Evolutionary conservation across 2,888 invertebrate genomes (phyloP).

Genomic region (Drosophila cognata): DNA sequence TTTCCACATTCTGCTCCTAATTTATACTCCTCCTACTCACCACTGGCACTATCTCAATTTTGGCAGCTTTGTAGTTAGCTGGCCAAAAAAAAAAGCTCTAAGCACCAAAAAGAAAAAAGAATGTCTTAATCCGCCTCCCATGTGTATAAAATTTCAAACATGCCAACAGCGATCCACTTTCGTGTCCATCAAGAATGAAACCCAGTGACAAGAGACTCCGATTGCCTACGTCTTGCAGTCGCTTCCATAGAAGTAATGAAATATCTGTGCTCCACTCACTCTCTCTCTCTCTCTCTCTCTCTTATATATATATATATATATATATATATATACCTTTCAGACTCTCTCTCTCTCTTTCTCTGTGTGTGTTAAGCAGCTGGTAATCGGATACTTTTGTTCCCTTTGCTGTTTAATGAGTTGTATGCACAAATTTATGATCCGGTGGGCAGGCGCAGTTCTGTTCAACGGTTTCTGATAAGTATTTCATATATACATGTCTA

Average conservation of each 20-base stretch:
- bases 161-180: conserved; percentile 77
- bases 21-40: neutral
- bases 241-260: conserved; percentile 65
- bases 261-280: conserved; percentile 19
- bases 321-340: neutral
- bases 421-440: conserved; percentile 82
- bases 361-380: conserved; percentile 19
- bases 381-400: conserved; percentile 80
- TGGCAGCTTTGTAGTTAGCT: conserved; percentile 44
- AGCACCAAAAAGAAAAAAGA: conserved; percentile 35
- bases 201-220: conserved; percentile 14
- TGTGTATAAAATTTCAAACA: conserved; percentile 78
- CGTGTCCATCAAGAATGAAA: conserved; percentile 74
- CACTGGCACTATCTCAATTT: conserved; percentile 15
- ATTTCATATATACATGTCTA: neutral
- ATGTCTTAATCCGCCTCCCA: conserved; percentile 76
- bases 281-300: conserved; percentile 5
- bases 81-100: neutral
- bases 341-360: conserved; percentile 9
- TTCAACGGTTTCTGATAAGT: conserved; percentile 60
- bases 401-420: conserved; percentile 81
- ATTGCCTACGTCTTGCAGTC: conserved; percentile 13
- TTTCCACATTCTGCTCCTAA: neutral
- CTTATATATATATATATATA: neutral
- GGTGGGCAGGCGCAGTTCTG: conserved; percentile 80